These are phyloP conservation scores for Xiphias gladius DNA, from an alignment of 2,113 vertebrate genomes.

Conservation along the genomic window DNA sequence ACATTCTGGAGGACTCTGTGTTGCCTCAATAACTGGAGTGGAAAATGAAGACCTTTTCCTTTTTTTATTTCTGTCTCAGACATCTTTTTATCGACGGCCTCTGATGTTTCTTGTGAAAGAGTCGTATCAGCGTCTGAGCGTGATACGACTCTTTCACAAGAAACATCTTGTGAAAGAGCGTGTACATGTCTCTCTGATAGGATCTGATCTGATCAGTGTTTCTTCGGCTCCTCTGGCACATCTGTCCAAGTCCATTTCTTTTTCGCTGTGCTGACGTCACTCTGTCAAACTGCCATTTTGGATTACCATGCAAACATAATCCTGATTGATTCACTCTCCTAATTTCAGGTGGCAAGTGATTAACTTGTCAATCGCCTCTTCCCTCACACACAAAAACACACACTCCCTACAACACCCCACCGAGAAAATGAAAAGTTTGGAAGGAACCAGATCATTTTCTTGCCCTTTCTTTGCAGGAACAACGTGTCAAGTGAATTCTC, in stretches of 20 bases:
- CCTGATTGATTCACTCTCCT: constrained; percentile 2
- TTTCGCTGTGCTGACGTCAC: background rate
- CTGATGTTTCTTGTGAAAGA: background rate
- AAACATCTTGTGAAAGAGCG: too few species aligned
- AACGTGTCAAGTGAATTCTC: too few species aligned
- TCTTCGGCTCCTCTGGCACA: background rate
- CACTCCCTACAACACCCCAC: too few species aligned
- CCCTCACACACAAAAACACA: background rate
- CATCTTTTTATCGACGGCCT: too few species aligned
- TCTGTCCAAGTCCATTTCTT: background rate
- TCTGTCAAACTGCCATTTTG: background rate
- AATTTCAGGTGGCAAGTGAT: background rate
- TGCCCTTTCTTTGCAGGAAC: too few species aligned
- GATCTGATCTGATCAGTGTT: background rate
- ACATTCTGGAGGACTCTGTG: background rate
- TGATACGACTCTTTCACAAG: too few species aligned
- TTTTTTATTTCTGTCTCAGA: background rate
- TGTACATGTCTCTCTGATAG: too few species aligned
- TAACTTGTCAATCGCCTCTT: background rate
- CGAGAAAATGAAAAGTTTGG: too few species aligned
- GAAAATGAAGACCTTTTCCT: background rate
- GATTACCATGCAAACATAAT: background rate
- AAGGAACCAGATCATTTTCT: too few species aligned
- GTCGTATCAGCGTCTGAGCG: background rate
- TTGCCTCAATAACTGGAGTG: background rate